Evolutionary conservation across 1,140 invertebrate species (phyloP), one percentile per base, ranked within the genome.

Genomic region (Laupala kohalensis): DNA sequence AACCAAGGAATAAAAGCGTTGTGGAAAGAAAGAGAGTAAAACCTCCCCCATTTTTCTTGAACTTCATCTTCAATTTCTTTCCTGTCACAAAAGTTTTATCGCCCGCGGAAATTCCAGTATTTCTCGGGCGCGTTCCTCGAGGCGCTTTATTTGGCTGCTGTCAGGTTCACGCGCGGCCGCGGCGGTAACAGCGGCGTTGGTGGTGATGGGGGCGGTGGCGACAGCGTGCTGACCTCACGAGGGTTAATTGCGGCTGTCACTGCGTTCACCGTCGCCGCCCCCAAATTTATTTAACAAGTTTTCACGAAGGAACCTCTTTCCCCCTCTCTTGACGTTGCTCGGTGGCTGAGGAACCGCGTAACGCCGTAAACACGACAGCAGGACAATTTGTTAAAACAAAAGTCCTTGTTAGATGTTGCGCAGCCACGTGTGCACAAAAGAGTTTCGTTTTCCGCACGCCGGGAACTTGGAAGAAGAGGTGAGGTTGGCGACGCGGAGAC

Each of bases 61-160:
- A 70, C 71, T 71, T 68, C 67, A 68, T 68, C 67, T 68, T 71
- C 71, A 71, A 71, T 71, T 71, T 67, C 71, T 71, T 71, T 71
- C 28, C 71, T 71, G 70, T 71, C 71, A 71, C 26, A 67, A 53
- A 71, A 67, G 71, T 71, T 71, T 71, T 71, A 71, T 71, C 71
- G 65, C 65, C 64, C 64, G 25, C 66, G 29, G 69, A 53, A 71
- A 67, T 28, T 68, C 28, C 27, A 28, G 3, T 28, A 71, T 67
- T 67, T 30, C 29, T 30, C 13, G 25, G 27, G 25, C 15, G 27
- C 68, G 29, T 69, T n/a, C 30, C 53, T 5, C 68, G 25, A 6
- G 37, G 19, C 30, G 19, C 37, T 70, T 69, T 70, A 70, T 70
- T 70, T 70, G 68, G 69, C 37, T 70, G 29, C 69, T 70, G 29